Percentiles rank a stretch among this genome's conserved stretches.
These are phyloP conservation scores for Vidua macroura DNA, from an alignment of 2,113 vertebrate species.

Conservation along the genomic window DNA sequence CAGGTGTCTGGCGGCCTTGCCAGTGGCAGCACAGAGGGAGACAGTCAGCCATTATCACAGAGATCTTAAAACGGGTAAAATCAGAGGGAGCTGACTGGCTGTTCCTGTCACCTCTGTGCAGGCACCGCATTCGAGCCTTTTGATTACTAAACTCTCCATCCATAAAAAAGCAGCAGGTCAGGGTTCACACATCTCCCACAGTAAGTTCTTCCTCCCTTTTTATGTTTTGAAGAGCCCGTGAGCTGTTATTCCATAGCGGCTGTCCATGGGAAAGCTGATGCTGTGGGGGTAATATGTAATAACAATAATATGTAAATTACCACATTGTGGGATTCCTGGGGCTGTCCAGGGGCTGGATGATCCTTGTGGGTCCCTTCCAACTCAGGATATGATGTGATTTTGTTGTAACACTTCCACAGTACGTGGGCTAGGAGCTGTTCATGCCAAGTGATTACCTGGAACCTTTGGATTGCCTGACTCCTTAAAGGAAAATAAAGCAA, in stretches of 20 bases:
- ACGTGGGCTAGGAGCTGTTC: background rate
- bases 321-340: background rate
- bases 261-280: background rate
- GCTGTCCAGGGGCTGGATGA: background rate
- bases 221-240: background rate
- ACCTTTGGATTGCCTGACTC: background rate
- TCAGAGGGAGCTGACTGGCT: background rate
- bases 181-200: background rate
- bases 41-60: background rate
- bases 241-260: background rate
- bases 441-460: background rate
- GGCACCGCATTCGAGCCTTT: background rate
- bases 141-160: constrained; percentile 43
- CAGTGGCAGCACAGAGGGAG: background rate
- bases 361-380: background rate
- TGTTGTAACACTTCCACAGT: background rate
- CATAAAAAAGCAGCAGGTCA: constrained; percentile 35
- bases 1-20: constrained; percentile 6
- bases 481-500: background rate
- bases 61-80: background rate
- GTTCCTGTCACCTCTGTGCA: background rate
- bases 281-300: background rate
- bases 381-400: background rate
- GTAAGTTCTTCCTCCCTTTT: constrained; percentile 49
- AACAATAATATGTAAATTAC: background rate